A percentile compares a stretch with the other conserved stretches of the same genome.
Conservation (phyloP, 2,888 invertebrate genomes). For the Parnassius mnemosyne region DNA sequence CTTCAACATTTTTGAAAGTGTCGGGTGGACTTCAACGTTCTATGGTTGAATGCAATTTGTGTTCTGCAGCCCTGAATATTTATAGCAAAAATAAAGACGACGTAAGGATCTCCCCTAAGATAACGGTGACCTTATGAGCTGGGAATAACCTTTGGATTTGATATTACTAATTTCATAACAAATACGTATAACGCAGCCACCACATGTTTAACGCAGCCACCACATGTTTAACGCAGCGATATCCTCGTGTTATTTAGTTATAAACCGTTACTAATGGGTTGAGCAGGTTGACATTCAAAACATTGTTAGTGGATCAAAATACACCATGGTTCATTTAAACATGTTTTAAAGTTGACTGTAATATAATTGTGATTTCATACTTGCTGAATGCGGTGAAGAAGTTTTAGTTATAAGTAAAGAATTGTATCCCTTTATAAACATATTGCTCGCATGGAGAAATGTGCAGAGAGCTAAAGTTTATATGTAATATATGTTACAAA, state of each 20-base stretch:
- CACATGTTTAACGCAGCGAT: too few relatives aligned
- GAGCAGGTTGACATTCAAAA: constrained; percentile 7
- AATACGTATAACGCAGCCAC: too few relatives aligned
- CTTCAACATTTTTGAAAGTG: constrained; percentile 26
- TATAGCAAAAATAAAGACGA: not conserved
- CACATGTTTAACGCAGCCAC: too few relatives aligned
- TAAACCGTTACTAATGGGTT: constrained; percentile 5
- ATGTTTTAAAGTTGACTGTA: constrained; percentile 14
- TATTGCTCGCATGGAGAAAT: too few relatives aligned
- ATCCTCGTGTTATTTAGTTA: too few relatives aligned
- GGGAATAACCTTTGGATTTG: not conserved
- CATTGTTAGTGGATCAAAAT: constrained; percentile 12
- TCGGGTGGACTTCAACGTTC: constrained; percentile 23
- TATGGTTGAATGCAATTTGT: not conserved
- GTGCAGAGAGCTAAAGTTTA: too few relatives aligned
- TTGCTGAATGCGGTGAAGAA: constrained; percentile 4
- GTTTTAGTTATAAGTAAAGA: not conserved
- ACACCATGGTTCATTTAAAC: constrained; percentile 7
- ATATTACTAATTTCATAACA: too few relatives aligned
- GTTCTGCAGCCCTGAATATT: not conserved
- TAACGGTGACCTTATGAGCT: not conserved
- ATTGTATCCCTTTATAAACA: too few relatives aligned
- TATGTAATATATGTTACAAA: too few relatives aligned
- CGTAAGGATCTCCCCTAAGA: not conserved
- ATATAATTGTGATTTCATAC: constrained; percentile 6